Evolutionary conservation across 2,797 vertebrate genomes (phyloP).

Genomic region (Urophycis tenuis): DNA sequence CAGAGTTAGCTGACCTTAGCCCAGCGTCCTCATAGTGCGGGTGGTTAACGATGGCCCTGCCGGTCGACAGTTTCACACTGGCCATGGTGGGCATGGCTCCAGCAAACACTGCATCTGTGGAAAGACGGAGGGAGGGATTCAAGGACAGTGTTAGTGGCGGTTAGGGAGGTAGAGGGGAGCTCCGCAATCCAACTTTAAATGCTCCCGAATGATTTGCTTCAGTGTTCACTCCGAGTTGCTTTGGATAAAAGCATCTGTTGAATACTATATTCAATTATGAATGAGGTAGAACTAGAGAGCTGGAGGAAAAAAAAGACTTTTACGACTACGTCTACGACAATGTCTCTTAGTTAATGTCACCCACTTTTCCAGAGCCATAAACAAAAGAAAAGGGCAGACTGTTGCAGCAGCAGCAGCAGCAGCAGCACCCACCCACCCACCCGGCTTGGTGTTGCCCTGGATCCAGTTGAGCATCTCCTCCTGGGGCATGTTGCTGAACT

Average conservation of each 20-base stretch:
- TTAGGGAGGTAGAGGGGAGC: background rate
- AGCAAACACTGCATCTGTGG: conserved; percentile 87
- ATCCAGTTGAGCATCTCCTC: conserved; percentile 95
- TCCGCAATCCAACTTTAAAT: background rate
- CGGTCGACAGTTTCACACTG: conserved; percentile 88
- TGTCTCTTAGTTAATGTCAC: no score
- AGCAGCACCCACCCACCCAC: conserved; percentile 69
- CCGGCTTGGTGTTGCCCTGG: conserved; percentile 76
- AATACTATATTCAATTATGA: background rate
- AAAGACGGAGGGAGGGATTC: conserved; percentile 2
- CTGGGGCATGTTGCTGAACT: conserved; percentile 95
- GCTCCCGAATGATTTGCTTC: background rate
- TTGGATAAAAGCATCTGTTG: background rate
- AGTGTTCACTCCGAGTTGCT: background rate
- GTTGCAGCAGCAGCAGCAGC: background rate
- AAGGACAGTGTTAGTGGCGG: background rate
- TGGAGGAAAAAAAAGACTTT: no score
- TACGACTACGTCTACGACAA: no score
- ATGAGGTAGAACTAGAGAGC: background rate
- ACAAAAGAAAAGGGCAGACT: no score
- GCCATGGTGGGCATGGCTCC: conserved; percentile 99
- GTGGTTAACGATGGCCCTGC: conserved; percentile 89
- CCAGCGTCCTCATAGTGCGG: conserved; percentile 96
- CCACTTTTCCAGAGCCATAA: no score
- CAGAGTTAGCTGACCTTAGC: conserved; percentile 72